Conservation (phyloP, 2,113 vertebrate genomes). For the Nyctibius bracteatus region DNA sequence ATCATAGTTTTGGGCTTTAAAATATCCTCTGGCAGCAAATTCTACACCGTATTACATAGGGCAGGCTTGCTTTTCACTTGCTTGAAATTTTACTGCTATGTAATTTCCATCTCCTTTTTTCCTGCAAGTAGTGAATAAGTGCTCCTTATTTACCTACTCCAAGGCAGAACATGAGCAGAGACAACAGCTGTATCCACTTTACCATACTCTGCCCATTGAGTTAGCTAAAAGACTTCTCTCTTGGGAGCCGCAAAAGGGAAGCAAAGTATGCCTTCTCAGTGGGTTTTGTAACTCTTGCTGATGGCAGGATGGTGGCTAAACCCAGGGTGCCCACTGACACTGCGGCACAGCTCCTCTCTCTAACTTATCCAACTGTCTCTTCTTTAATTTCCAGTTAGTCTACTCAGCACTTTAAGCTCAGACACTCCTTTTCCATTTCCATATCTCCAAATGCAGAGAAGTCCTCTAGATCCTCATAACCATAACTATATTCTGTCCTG, state of each 20-base stretch:
- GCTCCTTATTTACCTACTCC: neutral
- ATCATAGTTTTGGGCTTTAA: neutral
- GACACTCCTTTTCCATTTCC: neutral
- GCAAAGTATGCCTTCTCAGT: fast-evolving
- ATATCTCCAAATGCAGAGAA: neutral
- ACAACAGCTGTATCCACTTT: neutral
- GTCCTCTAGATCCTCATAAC: neutral
- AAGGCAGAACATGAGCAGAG: neutral
- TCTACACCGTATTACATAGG: fast-evolving
- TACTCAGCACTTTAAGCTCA: neutral
- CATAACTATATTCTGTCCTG: neutral
- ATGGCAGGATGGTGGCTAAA: neutral
- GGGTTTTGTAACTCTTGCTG: neutral
- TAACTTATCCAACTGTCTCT: neutral
- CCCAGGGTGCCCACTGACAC: neutral
- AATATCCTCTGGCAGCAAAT: neutral
- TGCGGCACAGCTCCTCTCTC: neutral
- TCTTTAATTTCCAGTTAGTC: neutral
- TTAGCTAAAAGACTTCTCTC: neutral
- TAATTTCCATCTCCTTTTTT: neutral
- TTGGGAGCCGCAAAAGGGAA: neutral
- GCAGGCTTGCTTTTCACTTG: neutral
- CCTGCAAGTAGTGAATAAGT: neutral
- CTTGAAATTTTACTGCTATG: neutral
- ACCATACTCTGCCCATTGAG: fast-evolving